Evolutionary conservation across 2,888 invertebrate species (phyloP).

Genomic region (Monoplex corrugatus): DNA sequence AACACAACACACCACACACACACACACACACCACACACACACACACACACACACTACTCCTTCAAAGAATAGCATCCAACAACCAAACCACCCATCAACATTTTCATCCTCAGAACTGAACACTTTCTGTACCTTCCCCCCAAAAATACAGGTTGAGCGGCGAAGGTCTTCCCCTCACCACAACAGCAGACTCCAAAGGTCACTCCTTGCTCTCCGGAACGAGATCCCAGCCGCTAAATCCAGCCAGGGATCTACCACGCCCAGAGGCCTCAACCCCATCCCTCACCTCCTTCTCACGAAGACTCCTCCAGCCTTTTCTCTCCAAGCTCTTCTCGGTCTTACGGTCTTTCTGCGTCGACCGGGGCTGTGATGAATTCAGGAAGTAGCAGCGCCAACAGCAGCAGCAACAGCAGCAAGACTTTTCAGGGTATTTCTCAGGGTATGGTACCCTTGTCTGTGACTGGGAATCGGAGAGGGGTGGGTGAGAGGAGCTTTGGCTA

Average conservation of each 20-base stretch:
- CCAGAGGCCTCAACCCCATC: background rate
- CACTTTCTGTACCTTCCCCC: background rate
- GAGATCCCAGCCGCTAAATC: background rate
- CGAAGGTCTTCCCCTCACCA: conserved; percentile 49
- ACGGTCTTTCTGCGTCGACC: background rate
- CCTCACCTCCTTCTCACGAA: background rate
- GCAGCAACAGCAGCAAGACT: no score
- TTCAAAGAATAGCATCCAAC: no score
- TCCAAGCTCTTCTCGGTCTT: background rate
- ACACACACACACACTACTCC: background rate
- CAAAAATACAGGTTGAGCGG: conserved; percentile 35
- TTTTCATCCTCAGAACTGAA: no score
- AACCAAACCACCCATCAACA: no score
- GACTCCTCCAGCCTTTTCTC: background rate
- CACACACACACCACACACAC: background rate
- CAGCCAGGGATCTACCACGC: background rate
- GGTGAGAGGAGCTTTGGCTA: no score
- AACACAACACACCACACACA: background rate
- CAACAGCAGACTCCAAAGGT: conserved; percentile 39
- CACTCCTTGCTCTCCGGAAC: background rate
- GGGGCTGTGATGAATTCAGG: background rate
- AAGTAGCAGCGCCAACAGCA: no score
- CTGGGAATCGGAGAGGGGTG: no score
- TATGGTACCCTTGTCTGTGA: no score
- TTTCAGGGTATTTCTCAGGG: no score